Percentiles rank a stretch among this genome's conserved stretches.
These are phyloP conservation scores for Hylia prasina DNA, from an alignment of 2,113 vertebrate genomes.

Conservation along the genomic window DNA sequence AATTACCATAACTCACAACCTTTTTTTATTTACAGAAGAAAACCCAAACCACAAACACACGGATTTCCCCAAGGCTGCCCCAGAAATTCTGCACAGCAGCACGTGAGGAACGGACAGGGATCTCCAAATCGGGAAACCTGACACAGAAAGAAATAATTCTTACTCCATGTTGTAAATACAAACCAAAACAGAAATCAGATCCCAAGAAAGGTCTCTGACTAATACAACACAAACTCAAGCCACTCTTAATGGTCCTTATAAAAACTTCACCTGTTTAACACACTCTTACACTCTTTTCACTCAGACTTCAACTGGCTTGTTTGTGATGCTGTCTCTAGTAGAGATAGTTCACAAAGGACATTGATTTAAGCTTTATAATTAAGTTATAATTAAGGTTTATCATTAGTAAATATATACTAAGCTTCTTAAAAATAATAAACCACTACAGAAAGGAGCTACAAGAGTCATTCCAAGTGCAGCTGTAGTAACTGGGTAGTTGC, in stretches of 20 bases:
- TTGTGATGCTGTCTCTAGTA: neutral
- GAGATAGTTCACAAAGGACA: neutral
- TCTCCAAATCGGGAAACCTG: neutral
- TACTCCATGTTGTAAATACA: neutral
- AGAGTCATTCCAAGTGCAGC: neutral
- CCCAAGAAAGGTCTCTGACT: neutral
- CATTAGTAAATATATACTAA: neutral
- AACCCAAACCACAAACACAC: neutral
- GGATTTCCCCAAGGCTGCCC: neutral
- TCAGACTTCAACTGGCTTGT: neutral
- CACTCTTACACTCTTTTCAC: neutral
- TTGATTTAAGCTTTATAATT: neutral
- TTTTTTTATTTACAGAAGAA: neutral
- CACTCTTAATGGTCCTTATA: neutral
- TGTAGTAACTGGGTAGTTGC: neutral
- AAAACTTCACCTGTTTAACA: neutral
- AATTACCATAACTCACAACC: neutral
- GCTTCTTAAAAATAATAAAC: neutral
- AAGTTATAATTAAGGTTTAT: neutral
- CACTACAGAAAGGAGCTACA: neutral
- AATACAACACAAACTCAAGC: neutral
- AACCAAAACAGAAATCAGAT: neutral
- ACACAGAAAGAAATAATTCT: neutral
- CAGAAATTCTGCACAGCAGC: neutral
- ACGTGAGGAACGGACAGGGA: neutral